A percentile compares a stretch with the other conserved stretches of the same genome.
Evolutionary conservation across 2,888 invertebrate genomes (phyloP).

Genomic region (Rotaria macrura): DNA sequence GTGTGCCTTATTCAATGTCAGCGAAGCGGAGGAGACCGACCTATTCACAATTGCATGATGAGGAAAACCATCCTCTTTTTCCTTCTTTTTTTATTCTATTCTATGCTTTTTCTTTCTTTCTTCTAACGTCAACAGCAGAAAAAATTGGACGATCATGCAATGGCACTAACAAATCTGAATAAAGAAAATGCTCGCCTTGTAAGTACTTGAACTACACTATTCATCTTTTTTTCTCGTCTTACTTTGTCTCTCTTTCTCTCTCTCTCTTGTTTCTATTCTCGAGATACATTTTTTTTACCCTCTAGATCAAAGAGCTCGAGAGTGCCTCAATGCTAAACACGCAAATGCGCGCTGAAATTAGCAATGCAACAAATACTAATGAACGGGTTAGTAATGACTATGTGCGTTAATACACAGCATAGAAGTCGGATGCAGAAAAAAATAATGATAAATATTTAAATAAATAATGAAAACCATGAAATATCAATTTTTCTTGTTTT

Average conservation of each 20-base stretch:
- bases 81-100: neutral
- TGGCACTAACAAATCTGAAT: constrained; percentile 7
- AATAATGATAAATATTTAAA: neutral
- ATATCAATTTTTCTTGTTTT: neutral
- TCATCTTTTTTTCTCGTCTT: neutral
- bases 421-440: neutral
- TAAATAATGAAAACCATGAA: neutral
- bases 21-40: neutral
- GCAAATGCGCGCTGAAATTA: constrained; percentile 3
- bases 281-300: neutral
- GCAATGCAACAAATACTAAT: constrained; percentile 1
- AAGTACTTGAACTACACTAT: neutral
- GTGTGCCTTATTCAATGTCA: neutral
- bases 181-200: constrained; percentile 1
- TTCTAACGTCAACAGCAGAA: neutral
- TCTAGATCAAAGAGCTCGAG: neutral
- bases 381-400: neutral
- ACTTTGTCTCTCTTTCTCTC: neutral
- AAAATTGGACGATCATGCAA: neutral
- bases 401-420: neutral
- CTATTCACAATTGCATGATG: neutral
- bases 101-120: neutral
- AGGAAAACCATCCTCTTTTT: neutral
- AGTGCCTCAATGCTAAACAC: constrained; percentile 8
- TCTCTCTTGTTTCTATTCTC: neutral